Evolutionary conservation across 1,140 invertebrate genomes (phyloP), one percentile per base, ranked within the genome.

Genomic region (Diprion similis): DNA sequence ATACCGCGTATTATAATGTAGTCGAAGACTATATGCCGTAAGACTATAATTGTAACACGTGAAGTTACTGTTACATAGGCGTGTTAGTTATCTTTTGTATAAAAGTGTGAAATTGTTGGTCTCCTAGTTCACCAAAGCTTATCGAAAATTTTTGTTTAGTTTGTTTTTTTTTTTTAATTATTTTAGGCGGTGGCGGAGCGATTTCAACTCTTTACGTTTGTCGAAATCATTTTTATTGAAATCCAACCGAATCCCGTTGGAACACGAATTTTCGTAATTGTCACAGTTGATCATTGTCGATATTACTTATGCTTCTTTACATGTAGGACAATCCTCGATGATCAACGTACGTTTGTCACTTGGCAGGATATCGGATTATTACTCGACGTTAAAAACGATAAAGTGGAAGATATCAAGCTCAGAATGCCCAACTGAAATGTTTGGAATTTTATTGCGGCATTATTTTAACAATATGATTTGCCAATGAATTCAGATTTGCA

Each of bases 41-140:
- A 59, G 4, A 59, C 6, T 59, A 37, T 37, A 11, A 59, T 59
- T 59, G n/a, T 59, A 15, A 59, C 51, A 59, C 51, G 9, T 59
- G 11, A 6, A 59, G 51, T 59, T 9, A 59, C 9, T 59, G n/a
- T 59, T 59, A 37, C 72, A 46, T 74, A 77, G 75, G 73, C 76
- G 77, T 69, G 24, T 37, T 15, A 59, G 45, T 13, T 10, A 13
- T 48, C 66, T 75, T 79, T 81, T 76, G 78, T 82, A 82, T 82
- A 82, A 82, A 82, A 82, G 81, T 82, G 81, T 81, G 81, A 82
- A 82, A 82, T 79, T 73, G 81, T 59, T 59, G 51, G 51, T 59
- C 51, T 59, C 51, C 51, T 59, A 13, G n/a, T 59, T 59, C n/a
- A 59, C 51, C 51, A 59, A 59, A 15, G 51, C 51, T 59, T 59